These are phyloP conservation scores for Sebastes vulpes DNA, from an alignment of 2,797 vertebrate species.

Conservation along the genomic window DNA sequence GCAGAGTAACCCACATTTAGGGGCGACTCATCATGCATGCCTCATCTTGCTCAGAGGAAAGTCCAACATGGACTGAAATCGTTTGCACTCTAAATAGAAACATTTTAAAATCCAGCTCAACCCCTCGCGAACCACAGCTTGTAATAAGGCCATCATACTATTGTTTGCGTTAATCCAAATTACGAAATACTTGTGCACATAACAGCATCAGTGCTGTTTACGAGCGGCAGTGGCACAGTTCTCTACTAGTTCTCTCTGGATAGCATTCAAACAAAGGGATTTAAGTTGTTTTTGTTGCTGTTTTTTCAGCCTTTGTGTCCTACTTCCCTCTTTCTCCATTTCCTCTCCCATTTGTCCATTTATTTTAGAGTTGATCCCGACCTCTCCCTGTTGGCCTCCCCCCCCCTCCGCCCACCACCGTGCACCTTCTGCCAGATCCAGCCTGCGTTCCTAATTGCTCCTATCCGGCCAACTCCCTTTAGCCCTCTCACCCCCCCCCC, in stretches of 20 bases:
- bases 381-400: conserved; percentile 5
- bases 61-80: neutral
- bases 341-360: conserved; percentile 20
- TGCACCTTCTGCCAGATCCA: conserved; percentile 55
- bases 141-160: neutral
- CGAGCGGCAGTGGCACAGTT: neutral
- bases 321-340: conserved; percentile 25
- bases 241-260: neutral
- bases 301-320: conserved; percentile 16
- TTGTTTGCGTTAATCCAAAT: neutral
- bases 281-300: neutral
- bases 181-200: neutral
- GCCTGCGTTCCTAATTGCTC: conserved; percentile 41
- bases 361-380: conserved; percentile 21
- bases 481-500: neutral
- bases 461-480: neutral
- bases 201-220: neutral
- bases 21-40: accelerated
- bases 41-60: neutral
- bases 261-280: neutral
- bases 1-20: neutral
- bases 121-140: neutral
- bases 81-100: neutral
- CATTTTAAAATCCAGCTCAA: neutral
- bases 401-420: neutral